Evolutionary conservation across 2,888 invertebrate species (phyloP).

Genomic region (Diabrotica balteata): DNA sequence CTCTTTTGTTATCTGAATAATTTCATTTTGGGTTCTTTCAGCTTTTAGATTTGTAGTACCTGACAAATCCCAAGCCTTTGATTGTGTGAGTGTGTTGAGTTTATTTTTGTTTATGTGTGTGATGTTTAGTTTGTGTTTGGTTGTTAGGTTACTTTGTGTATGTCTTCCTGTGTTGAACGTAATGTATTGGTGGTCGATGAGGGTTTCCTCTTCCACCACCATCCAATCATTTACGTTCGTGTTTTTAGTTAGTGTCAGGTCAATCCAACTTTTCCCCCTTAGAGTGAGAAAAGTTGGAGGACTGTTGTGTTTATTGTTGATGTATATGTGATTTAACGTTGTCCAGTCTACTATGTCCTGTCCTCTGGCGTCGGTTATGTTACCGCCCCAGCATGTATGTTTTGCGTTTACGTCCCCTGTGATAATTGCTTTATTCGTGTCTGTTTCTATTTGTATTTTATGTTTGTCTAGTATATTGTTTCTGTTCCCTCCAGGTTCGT

Average conservation of each 20-base stretch:
- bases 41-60: background rate
- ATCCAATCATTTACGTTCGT: background rate
- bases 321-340: constrained; percentile 7
- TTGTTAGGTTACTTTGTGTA: background rate
- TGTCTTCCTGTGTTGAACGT: background rate
- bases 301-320: constrained; percentile 22
- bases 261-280: constrained; percentile 35
- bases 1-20: background rate
- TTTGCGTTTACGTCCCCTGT: constrained; percentile 36
- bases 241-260: constrained; percentile 30
- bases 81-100: background rate
- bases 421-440: background rate
- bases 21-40: background rate
- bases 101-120: background rate
- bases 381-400: constrained; percentile 32
- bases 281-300: constrained; percentile 26
- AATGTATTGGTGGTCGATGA: constrained; percentile 36
- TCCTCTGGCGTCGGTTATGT: constrained; percentile 31
- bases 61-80: background rate
- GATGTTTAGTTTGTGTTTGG: background rate
- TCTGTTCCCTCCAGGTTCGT: constrained; percentile 21
- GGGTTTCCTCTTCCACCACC: constrained; percentile 22
- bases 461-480: constrained; percentile 9
- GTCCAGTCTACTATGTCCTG: constrained; percentile 24
- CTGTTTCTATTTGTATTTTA: background rate